These are phyloP conservation scores for Nyctibius bracteatus DNA, from an alignment of 2,113 vertebrate genomes.

Conservation along the genomic window DNA sequence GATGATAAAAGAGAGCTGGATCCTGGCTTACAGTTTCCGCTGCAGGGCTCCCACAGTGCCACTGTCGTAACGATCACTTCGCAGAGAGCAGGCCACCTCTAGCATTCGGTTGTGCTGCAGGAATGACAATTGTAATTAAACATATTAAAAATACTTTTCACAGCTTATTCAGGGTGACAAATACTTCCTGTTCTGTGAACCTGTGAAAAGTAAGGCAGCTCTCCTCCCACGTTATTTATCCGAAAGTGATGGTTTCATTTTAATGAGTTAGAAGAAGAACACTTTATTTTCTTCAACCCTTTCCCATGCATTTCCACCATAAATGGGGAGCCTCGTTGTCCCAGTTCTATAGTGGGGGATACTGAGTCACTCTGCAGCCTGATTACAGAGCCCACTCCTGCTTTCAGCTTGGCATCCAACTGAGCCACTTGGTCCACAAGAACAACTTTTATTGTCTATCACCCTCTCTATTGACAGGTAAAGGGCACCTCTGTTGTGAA, in stretches of 20 bases:
- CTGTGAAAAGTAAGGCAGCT: not conserved
- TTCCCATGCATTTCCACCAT: not conserved
- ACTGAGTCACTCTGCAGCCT: not conserved
- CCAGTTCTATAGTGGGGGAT: not conserved
- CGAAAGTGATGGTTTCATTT: not conserved
- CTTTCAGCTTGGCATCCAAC: not conserved
- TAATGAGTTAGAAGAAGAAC: not conserved
- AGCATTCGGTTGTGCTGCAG: not conserved
- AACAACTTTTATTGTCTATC: not conserved
- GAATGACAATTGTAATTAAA: conserved; percentile 2
- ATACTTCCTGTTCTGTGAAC: not conserved
- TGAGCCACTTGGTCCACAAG: not conserved
- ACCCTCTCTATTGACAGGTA: not conserved
- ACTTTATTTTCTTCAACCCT: not conserved
- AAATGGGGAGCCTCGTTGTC: not conserved
- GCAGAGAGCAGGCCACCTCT: not conserved
- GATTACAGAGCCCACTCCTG: not conserved
- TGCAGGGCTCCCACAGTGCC: not conserved
- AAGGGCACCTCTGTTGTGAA: not conserved
- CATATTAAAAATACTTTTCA: not conserved
- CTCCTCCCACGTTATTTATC: not conserved
- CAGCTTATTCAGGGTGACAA: not conserved
- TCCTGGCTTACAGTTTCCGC: not conserved
- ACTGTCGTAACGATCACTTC: not conserved
- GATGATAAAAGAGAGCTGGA: not conserved